Evolutionary conservation across 1,140 invertebrate genomes (phyloP), one percentile per base, ranked within the genome.

Genomic region (Lerema accius): DNA sequence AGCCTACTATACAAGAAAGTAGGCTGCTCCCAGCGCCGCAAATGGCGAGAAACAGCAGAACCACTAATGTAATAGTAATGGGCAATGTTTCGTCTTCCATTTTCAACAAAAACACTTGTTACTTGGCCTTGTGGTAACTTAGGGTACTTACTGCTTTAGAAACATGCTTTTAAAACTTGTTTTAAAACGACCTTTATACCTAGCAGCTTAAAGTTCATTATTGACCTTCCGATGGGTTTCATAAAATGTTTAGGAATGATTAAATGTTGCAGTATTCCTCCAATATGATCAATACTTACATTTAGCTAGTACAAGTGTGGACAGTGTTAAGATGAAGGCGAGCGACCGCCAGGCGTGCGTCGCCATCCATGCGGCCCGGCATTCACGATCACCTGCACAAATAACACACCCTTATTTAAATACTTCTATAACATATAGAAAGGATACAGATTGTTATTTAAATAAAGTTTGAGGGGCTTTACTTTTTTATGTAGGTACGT

Each of bases 281-380:
- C n/a, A n/a, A n/a, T n/a, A n/a, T n/a, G n/a, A n/a, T n/a, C n/a
- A 26, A 7, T 64, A 85, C 86, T 77, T 78, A 88, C 87, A 90
- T 63, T 82, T 90, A 80, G 87, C 85, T 67, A 82, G 15, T 32
- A 76, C 79, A 46, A 86, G 63, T 7, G 84, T 76, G 61, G 76
- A 60, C 4, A 75, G 63, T 51, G 76, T 74, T 43, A 90, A 73
- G 16, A 88, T 68, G 55, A 88, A 74, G 77, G 82, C 85, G 80
- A 88, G 71, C 74, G 76, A 80, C 62, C 82, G 84, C 81, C 85
- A 82, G 67, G 68, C 71, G 76, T 83, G 84, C 82, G 76, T 73
- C 84, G 84, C 87, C 87, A 90, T 90, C 87, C 87, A 90, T 85
- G 75, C 87, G 84, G 71, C 78, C 68, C 84, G 77, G 82, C 86